phyloP scores from a whole-genome alignment of 2,113 vertebrate species.

The Laticauda colubrina region DNA sequence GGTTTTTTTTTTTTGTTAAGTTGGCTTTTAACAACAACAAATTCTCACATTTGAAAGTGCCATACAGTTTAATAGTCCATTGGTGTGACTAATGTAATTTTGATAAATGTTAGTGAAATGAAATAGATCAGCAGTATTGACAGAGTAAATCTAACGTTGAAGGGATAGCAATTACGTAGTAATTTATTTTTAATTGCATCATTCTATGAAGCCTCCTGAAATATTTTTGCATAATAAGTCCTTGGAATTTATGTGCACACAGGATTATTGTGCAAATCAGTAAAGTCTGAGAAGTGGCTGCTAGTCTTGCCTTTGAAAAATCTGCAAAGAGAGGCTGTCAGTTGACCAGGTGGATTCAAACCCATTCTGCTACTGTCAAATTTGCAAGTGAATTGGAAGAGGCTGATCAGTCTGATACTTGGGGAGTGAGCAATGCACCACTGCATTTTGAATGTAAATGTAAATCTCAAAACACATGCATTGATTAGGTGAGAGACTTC shows the following conservation, averaged over 20 bases:
- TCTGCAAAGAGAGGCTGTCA: constrained; percentile 27
- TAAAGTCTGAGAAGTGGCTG: constrained; percentile 25
- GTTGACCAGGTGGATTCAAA: constrained; percentile 43
- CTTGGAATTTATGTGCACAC: neutral
- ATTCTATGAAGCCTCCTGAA: neutral
- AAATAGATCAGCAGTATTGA: neutral
- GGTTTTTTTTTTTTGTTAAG: neutral
- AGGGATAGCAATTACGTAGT: neutral
- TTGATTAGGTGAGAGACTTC: constrained; percentile 44
- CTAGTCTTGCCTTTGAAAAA: neutral
- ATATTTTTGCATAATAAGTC: neutral
- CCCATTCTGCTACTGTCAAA: constrained; percentile 39
- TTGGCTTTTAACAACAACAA: neutral
- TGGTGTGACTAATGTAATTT: neutral
- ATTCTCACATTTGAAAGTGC: neutral
- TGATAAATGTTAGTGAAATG: neutral
- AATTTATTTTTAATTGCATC: neutral
- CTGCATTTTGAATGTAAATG: constrained; percentile 42
- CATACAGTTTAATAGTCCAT: neutral
- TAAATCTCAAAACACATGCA: constrained; percentile 59
- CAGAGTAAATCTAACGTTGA: neutral
- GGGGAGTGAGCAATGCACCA: neutral
- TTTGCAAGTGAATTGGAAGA: constrained; percentile 46
- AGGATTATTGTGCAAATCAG: neutral
- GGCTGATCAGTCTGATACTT: constrained; percentile 23